Base-by-base conservation (phyloP, 2,797 vertebrate genomes). In the Moxostoma hubbsi region DNA sequence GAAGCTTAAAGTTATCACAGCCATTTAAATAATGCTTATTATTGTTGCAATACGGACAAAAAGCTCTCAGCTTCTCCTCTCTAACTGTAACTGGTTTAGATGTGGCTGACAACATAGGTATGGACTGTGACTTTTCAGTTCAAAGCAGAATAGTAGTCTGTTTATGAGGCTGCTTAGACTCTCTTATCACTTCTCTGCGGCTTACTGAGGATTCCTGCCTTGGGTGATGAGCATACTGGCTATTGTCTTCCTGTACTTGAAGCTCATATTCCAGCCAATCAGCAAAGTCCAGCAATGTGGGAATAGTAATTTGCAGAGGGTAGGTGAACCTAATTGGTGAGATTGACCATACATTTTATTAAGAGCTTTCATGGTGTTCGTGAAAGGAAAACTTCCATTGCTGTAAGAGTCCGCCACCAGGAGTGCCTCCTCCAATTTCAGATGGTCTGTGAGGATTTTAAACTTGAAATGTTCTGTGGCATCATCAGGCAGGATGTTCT, bases 191-290 rank as follows among this genome's bases (percentile, higher is more conserved):
- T 7, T 58, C 36, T 46, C 13, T 12, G 45, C 7, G 15, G 64
- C 7, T 9, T 16, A 2, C 13, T 18, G 53, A 55, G 10, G 24
- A 47, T 7, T 43, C 18, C 18, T 50, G 71, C 18, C 2, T 18
- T 9, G 43, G 13, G 1, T 9, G 9, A 10, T 5, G 10, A 18
- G 2, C 12, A 9, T 61, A 8, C 43, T 59, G 54, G 2, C 15
- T 10, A 9, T 10, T 3, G 15, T 69, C 75, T n/a, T 58, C 65
- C 46, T 71, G 57, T 5, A 63, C 49, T 36, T 61, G 53, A 12
- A 73, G 47, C 43, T 80, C 12, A 49, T 57, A 66, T 18, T 80
- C 70, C 6, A 80, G 54, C 78, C 77, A 80, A 12, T 36, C 70
- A 47, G 18, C 1, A 24, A 24, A 24, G 18, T 24, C 2, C 18